These are phyloP conservation scores for Sipha flava DNA, from an alignment of 1,140 invertebrate species.

Conservation along the genomic window DNA sequence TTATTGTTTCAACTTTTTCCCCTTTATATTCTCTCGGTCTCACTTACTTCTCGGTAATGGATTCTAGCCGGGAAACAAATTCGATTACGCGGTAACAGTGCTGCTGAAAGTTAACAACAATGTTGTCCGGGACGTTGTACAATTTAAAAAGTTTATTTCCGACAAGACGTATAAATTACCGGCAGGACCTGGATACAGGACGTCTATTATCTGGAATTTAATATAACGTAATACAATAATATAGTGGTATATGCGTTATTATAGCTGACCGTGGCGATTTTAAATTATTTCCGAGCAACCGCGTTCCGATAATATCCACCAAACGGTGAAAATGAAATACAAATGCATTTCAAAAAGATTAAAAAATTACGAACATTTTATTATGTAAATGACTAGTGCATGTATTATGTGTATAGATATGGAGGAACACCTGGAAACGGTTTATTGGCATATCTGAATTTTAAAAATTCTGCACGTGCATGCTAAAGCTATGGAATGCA, in stretches of 20 bases:
- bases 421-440: background rate
- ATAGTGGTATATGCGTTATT: no score
- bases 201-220: no score
- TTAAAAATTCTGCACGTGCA: slow-evolving; percentile 17
- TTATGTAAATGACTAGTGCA: no score
- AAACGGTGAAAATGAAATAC: background rate
- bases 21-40: background rate
- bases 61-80: slow-evolving; percentile 14
- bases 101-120: background rate
- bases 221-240: no score
- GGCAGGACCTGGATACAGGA: no score
- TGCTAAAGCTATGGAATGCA: background rate
- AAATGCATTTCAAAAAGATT: background rate
- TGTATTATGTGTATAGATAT: no score
- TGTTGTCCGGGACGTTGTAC: background rate
- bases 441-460: slow-evolving; percentile 17
- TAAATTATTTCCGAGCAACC: background rate
- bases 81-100: slow-evolving; percentile 22
- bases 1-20: slow-evolving; percentile 30
- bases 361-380: background rate
- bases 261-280: background rate
- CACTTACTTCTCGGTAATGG: background rate
- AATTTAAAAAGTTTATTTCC: slow-evolving; percentile 15
- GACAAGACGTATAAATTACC: background rate
- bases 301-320: background rate